A percentile compares a stretch with the other conserved stretches of the same genome.
Evolutionary conservation across 2,113 vertebrate genomes (phyloP).

Genomic region (Gopherus evgoodei): DNA sequence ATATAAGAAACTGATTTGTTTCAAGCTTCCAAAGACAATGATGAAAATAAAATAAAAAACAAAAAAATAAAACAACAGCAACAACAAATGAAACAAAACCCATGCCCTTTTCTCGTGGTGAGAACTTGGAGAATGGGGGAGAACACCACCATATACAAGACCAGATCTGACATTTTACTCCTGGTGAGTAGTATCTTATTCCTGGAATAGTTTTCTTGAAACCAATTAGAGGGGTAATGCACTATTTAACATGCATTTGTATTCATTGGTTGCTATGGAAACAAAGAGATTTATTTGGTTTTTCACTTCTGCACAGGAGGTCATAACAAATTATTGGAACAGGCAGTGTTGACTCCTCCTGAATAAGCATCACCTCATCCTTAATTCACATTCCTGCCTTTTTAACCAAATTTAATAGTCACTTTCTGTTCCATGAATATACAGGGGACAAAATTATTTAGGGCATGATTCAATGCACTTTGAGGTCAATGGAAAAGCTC

Average conservation of each 20-base stretch:
- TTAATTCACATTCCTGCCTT: background rate
- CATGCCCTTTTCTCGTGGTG: background rate
- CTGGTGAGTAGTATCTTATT: background rate
- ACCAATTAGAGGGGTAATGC: background rate
- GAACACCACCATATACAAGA: background rate
- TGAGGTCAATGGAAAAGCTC: background rate
- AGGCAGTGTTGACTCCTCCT: background rate
- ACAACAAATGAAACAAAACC: background rate
- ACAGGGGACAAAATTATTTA: background rate
- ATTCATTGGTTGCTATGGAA: background rate
- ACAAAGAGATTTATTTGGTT: background rate
- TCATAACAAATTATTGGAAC: background rate
- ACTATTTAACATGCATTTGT: background rate
- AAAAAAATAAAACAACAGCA: background rate
- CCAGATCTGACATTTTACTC: background rate
- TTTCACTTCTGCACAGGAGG: background rate
- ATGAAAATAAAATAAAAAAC: background rate
- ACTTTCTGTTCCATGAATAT: background rate
- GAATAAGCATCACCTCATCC: background rate
- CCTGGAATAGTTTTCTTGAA: background rate
- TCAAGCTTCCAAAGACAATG: background rate
- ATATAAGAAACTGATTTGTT: slow-evolving; percentile 22
- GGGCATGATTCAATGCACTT: background rate
- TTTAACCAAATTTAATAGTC: background rate
- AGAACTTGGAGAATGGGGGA: background rate